Evolutionary conservation across 2,888 invertebrate genomes (phyloP).

Genomic region (Lepidonotus clava): DNA sequence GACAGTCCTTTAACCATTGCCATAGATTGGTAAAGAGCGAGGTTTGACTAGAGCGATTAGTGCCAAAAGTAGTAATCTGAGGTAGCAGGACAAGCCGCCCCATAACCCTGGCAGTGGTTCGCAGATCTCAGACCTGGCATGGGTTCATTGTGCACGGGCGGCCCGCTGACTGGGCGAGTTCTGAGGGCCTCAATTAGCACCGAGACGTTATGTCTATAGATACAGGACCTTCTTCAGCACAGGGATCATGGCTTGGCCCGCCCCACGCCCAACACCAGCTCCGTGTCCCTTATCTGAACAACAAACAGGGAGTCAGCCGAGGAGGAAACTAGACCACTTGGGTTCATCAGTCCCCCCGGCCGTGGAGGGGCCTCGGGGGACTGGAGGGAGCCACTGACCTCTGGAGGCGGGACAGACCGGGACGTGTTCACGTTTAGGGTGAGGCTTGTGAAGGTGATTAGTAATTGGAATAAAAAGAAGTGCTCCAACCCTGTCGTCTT

Average conservation of each 20-base stretch:
- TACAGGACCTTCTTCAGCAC: background rate
- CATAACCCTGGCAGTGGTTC: too few species aligned
- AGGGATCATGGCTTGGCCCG: background rate
- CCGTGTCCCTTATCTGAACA: background rate
- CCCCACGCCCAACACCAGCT: background rate
- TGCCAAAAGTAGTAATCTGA: too few species aligned
- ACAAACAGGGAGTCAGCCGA: background rate
- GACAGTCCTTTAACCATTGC: too few species aligned
- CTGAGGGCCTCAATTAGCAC: background rate
- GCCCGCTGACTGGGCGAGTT: background rate
- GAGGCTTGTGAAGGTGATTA: background rate
- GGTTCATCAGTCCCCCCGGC: background rate
- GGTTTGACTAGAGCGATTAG: too few species aligned
- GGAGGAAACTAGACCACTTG: background rate
- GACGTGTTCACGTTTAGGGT: background rate
- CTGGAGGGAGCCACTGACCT: background rate
- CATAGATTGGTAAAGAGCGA: too few species aligned
- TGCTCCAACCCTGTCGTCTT: too few species aligned
- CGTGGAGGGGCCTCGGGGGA: background rate
- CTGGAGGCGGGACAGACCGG: background rate
- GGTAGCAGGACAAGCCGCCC: too few species aligned
- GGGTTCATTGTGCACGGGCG: background rate
- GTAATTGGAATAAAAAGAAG: too few species aligned
- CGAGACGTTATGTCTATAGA: slow-evolving; percentile 19
- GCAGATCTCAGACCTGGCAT: background rate